Evolutionary conservation across 2,888 invertebrate genomes (phyloP), one percentile per base, ranked within the genome.

Genomic region (Druceiella hillmani): DNA sequence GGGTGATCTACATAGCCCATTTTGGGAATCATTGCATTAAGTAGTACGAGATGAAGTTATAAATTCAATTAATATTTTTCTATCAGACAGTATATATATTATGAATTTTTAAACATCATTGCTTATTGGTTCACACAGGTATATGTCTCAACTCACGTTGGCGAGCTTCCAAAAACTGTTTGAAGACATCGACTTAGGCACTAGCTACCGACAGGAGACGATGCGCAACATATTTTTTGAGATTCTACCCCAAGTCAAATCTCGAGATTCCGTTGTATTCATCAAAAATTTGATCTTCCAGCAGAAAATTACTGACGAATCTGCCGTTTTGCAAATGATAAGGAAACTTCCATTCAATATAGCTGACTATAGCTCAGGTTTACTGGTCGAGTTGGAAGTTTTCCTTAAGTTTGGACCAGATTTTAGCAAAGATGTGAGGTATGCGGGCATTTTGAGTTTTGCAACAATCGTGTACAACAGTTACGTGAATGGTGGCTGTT

Each of bases 201-300:
- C 85, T 3, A 84, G 84, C 47, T 84, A 84, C 51, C 78, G 80
- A 16, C 74, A 83, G 56, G 85, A 85, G 57, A 85, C 85, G 0
- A 76, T 81, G 14, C 72, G 81, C 29, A 84, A 84, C 52, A 79
- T 85, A 51, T 83, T 84, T 53, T 60, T 83, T 47, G 84, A 85
- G 55, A 74, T 81, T 1, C 64, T 85, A 17, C 84, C 85, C 1
- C 78, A 83, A 50, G 76, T 81, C 15, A 78, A 83, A 26, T 82
- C 81, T 4, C 75, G 74, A 17, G 78, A 77, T 1, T 76, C 82
- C 2, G 79, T 80, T 1, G 61, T 76, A 28, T 74, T 85, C 33
- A 77, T 83, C 17, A 69, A 78, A 41, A 76, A 83, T 49, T 58
- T 85, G 27, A 76, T 84, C 2, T 55, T 77, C 15, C 73, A 76